phyloP scores from a whole-genome alignment of 2,888 invertebrate genomes.

The Agrotis clavis region DNA sequence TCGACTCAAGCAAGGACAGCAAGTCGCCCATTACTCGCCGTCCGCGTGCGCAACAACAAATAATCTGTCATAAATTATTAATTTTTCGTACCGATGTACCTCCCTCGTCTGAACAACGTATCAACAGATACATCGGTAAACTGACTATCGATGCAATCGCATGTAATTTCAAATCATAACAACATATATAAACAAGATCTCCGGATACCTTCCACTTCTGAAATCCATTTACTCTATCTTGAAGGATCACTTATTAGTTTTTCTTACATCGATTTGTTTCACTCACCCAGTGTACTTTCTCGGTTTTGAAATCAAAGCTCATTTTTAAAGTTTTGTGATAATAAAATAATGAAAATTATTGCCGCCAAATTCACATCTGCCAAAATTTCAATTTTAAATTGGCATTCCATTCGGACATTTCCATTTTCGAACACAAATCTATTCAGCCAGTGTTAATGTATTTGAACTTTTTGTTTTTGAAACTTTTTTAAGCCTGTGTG shows the following conservation, averaged over 20 bases:
- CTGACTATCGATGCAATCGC: background rate
- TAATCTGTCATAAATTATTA: too few relatives aligned
- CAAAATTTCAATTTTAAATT: background rate
- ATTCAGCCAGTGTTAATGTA: background rate
- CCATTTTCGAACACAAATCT: background rate
- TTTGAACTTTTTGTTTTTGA: too few relatives aligned
- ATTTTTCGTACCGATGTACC: background rate
- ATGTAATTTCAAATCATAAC: slow-evolving; percentile 30
- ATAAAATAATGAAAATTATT: background rate
- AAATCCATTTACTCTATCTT: background rate
- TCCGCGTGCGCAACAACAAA: too few relatives aligned
- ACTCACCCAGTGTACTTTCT: background rate
- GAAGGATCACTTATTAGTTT: background rate
- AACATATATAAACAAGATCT: slow-evolving; percentile 10
- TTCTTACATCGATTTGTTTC: slow-evolving; percentile 5
- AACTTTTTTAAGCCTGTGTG: too few relatives aligned
- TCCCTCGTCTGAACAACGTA: background rate
- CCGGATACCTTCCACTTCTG: slow-evolving; percentile 12
- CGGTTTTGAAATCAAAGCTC: background rate
- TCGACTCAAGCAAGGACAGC: too few relatives aligned
- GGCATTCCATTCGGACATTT: background rate
- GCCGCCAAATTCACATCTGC: background rate
- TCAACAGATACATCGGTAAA: background rate
- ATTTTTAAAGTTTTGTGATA: background rate
- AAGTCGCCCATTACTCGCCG: too few relatives aligned